Evolutionary conservation across 2,888 invertebrate genomes (phyloP), one percentile per base, ranked within the genome.

Genomic region (Meliscaeva auricollis): DNA sequence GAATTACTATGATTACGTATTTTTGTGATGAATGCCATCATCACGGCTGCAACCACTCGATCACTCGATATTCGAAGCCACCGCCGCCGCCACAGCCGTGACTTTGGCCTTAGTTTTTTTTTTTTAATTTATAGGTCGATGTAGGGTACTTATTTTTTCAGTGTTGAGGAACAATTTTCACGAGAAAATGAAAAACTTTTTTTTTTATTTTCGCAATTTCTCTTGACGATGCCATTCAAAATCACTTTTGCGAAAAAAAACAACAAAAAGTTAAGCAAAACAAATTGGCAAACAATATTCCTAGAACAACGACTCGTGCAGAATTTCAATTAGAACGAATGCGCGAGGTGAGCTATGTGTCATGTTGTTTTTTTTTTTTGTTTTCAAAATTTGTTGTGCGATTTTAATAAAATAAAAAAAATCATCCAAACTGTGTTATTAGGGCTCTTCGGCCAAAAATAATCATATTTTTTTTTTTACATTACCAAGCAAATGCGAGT

Each of bases 271-370:
- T 32, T 50, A 15, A 32, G 48, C 69, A 48, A 50, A 64, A 64
- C 44, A 52, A 73, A 58, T 35, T 64, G 46, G 87, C 77, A 64
- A 58, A 30, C 64, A 64, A 32, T 46, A 87, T 81, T 78, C 77
- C 77, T 83, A 75, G 82, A 77, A 80, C 76, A 80, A 62, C 78
- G 83, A 87, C 87, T 88, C 88, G 88, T 88, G 88, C 88, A 87
- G 88, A 87, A 88, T 88, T 88, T 88, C 88, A 88, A 88, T 88
- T 88, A 88, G 88, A 87, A 84, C 64, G 79, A 81, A 54, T 76
- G 66, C 79, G 87, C 80, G 87, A 87, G 78, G 81, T 79, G 72
- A 79, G 78, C 74, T 68, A 38, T 85, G 87, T 76, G 82, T 87
- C 48, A 74, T 82, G 70, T 85, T 80, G 50, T 44, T 44, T 54